These are phyloP conservation scores for Punctoribates punctum DNA, from an alignment of 2,888 invertebrate species.

Conservation along the genomic window DNA sequence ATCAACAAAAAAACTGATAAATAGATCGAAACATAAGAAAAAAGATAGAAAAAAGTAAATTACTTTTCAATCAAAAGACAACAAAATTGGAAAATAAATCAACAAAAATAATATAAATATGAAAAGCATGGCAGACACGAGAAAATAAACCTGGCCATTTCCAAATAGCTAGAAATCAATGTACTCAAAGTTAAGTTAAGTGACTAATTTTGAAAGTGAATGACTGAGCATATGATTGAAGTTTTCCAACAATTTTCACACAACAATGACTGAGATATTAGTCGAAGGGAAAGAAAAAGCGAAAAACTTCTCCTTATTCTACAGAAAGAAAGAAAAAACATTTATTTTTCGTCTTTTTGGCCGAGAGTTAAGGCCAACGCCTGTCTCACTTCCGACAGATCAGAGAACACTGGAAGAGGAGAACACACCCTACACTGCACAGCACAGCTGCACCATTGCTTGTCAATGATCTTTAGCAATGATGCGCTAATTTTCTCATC, in stretches of 20 bases:
- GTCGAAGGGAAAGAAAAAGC: too few relatives aligned
- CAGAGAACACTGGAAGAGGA: neutral
- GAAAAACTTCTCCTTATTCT: too few relatives aligned
- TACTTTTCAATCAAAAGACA: neutral
- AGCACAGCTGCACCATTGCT: neutral
- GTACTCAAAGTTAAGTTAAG: too few relatives aligned
- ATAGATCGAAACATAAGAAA: neutral
- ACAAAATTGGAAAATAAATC: neutral
- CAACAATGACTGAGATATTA: neutral
- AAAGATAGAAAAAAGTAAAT: neutral
- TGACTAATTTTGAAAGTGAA: too few relatives aligned
- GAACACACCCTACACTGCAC: neutral
- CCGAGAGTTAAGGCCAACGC: slow-evolving; percentile 1
- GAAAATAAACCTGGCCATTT: neutral
- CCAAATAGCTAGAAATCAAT: too few relatives aligned
- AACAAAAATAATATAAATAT: neutral
- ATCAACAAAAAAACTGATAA: neutral
- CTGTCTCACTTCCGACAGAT: neutral
- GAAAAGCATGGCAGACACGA: neutral
- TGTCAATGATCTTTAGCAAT: neutral
- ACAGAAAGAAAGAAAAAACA: too few relatives aligned
- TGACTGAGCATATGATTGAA: too few relatives aligned
- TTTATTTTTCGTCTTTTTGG: neutral
- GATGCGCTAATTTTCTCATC: slow-evolving; percentile 1
- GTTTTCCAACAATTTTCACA: neutral